These are phyloP conservation scores for Brachionichthys hirsutus DNA, from an alignment of 2,113 vertebrate species.

Conservation along the genomic window DNA sequence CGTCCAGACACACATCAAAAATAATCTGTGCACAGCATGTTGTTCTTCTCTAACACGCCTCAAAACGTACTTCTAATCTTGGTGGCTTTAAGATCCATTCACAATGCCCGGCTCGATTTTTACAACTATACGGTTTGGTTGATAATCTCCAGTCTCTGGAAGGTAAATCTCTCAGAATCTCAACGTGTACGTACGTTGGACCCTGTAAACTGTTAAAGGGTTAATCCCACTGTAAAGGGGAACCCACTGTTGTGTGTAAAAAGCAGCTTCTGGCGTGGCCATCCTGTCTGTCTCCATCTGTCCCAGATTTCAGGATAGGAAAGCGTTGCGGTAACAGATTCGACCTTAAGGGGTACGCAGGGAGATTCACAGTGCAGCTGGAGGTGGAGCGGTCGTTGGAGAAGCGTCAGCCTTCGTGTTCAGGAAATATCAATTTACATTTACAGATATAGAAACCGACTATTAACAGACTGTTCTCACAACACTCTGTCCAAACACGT, in stretches of 20 bases:
- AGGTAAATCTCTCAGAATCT: no score
- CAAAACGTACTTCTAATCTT: no score
- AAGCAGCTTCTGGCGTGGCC: conserved; percentile 59
- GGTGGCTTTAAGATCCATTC: no score
- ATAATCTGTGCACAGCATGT: no score
- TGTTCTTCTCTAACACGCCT: no score
- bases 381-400: conserved; percentile 13
- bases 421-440: neutral
- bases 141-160: no score
- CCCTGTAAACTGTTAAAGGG: neutral
- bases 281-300: conserved; percentile 59
- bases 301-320: conserved; percentile 73
- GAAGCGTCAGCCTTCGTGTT: conserved; percentile 2
- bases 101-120: no score
- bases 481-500: neutral
- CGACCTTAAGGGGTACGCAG: conserved; percentile 65
- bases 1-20: no score
- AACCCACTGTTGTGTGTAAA: conserved; percentile 47
- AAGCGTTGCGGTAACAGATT: conserved; percentile 74
- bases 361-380: conserved; percentile 32
- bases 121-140: no score
- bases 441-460: neutral
- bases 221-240: conserved; percentile 22
- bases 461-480: neutral
- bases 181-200: neutral